These are phyloP conservation scores for Theodoxus fluviatilis DNA, from an alignment of 2,888 invertebrate genomes.

Conservation along the genomic window DNA sequence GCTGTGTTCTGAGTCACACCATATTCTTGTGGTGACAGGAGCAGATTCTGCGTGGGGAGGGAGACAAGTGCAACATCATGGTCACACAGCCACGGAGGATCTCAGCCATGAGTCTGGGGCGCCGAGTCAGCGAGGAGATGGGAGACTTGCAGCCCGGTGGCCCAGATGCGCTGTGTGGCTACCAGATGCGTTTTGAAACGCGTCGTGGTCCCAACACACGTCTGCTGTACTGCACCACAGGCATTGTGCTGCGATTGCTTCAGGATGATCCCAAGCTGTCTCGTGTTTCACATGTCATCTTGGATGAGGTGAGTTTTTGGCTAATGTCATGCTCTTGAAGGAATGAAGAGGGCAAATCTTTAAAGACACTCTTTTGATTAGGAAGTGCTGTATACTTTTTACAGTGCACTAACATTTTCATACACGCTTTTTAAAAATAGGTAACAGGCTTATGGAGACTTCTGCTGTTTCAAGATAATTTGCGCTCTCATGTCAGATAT, in stretches of 20 bases:
- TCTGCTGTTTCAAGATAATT: no score
- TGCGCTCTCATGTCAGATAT: no score
- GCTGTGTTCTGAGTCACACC: no score
- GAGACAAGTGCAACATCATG: constrained; percentile 49
- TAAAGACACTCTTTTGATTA: no score
- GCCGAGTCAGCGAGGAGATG: constrained; percentile 58
- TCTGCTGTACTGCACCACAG: constrained; percentile 83
- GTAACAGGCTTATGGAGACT: no score
- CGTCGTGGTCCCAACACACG: constrained; percentile 47
- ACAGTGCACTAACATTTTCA: no score
- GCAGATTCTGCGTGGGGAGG: constrained; percentile 35
- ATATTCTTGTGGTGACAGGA: constrained; percentile 36
- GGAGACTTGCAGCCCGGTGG: constrained; percentile 49
- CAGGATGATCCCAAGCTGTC: constrained; percentile 71
- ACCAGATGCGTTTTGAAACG: constrained; percentile 59
- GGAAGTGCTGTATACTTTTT: no score
- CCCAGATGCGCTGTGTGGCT: constrained; percentile 49
- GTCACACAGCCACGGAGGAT: constrained; percentile 62
- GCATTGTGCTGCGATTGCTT: constrained; percentile 81
- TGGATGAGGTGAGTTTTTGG: constrained; percentile 57
- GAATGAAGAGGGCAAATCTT: no score
- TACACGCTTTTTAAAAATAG: no score
- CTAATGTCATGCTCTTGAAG: no score
- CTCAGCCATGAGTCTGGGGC: constrained; percentile 58
- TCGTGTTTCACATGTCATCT: constrained; percentile 56